Percentiles rank a stretch among this genome's conserved stretches.
These are phyloP conservation scores for Lerema accius DNA, from an alignment of 1,140 invertebrate genomes.

Conservation along the genomic window DNA sequence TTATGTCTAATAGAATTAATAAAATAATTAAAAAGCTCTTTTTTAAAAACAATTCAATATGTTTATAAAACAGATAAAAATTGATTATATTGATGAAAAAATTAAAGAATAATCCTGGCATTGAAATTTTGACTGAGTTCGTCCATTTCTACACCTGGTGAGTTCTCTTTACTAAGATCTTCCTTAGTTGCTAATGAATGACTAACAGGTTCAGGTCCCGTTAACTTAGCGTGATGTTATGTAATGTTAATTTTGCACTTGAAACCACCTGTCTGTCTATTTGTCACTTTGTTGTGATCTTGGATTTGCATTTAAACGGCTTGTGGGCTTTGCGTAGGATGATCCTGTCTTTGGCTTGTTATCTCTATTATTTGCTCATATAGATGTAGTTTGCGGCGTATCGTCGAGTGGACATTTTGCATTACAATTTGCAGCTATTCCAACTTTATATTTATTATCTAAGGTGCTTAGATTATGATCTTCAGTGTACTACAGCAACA, in stretches of 20 bases:
- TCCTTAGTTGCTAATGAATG: constrained; percentile 20
- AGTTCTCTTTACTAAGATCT: constrained; percentile 1
- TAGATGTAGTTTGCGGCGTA: constrained; percentile 15
- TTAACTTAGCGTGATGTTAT: constrained; percentile 34
- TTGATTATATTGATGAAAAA: too few relatives aligned
- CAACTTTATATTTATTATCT: constrained; percentile 21
- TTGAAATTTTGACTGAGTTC: background rate
- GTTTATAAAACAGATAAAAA: too few relatives aligned
- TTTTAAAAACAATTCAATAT: too few relatives aligned
- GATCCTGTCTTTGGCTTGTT: constrained; percentile 27
- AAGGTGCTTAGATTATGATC: constrained; percentile 16
- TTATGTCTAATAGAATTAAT: too few relatives aligned
- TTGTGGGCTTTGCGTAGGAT: constrained; percentile 22
- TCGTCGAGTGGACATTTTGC: constrained; percentile 17
- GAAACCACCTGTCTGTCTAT: constrained; percentile 39
- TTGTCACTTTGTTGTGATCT: constrained; percentile 45
- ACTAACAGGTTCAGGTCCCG: constrained; percentile 19
- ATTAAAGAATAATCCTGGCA: too few relatives aligned
- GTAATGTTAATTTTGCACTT: constrained; percentile 43
- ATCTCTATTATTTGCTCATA: constrained; percentile 30
- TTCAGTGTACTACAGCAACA: background rate
- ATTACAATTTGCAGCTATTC: constrained; percentile 26
- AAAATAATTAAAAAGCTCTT: too few relatives aligned
- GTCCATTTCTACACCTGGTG: constrained; percentile 5
- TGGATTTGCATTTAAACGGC: constrained; percentile 40